Evolutionary conservation across 2,113 vertebrate genomes (phyloP).

Genomic region (Hassar affinis): DNA sequence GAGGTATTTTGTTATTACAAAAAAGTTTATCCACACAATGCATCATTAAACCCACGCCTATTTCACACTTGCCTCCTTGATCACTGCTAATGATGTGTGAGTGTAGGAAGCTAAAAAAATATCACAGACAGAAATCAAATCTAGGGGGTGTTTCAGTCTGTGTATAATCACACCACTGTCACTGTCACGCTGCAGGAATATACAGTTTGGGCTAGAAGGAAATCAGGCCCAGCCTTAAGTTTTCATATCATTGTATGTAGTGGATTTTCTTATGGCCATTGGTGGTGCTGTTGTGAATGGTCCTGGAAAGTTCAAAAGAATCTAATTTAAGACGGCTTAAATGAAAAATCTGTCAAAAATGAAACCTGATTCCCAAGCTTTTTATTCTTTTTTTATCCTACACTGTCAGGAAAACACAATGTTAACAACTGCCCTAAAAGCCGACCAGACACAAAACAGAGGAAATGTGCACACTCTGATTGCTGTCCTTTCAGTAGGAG

Average conservation of each 20-base stretch:
- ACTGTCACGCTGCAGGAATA: not conserved
- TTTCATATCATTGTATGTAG: not conserved
- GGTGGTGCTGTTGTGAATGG: not conserved
- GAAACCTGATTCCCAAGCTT: too few relatives aligned
- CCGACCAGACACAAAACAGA: not conserved
- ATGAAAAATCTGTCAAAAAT: not conserved
- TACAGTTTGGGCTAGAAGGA: not conserved
- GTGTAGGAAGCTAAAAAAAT: not conserved
- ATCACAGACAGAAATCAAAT: not conserved
- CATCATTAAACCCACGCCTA: not conserved
- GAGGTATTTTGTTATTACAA: not conserved
- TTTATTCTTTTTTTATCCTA: not conserved
- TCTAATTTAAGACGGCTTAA: not conserved
- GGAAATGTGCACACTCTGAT: not conserved
- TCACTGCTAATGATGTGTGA: constrained; percentile 1
- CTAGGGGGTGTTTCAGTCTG: not conserved
- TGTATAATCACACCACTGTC: not conserved
- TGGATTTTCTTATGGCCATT: not conserved
- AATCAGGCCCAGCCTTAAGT: not conserved
- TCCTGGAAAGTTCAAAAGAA: not conserved
- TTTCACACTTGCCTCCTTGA: not conserved
- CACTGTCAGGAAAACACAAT: not conserved
- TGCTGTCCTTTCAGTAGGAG: not conserved
- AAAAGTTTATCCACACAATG: not conserved
- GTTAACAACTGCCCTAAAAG: not conserved